These are phyloP conservation scores for Cossypha caffra DNA, from an alignment of 2,797 vertebrate genomes.

Conservation along the genomic window DNA sequence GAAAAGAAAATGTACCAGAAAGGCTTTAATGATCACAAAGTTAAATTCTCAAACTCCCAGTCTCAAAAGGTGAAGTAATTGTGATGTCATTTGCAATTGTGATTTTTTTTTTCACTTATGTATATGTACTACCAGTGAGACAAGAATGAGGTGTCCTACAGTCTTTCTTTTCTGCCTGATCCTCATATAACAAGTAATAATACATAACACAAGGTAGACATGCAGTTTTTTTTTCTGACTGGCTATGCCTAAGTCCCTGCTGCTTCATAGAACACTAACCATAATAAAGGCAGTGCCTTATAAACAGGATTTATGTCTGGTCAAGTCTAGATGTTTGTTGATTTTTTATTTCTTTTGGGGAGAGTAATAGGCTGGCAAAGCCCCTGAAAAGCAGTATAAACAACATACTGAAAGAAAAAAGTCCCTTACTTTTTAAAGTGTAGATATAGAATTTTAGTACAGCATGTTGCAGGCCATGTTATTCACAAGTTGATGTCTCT, in stretches of 20 bases:
- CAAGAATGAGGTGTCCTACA: background rate
- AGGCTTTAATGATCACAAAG: background rate
- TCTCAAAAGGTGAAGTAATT: background rate
- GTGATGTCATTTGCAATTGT: background rate
- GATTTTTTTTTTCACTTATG: background rate
- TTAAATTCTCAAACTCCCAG: background rate
- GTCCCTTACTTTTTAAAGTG: rapidly evolving
- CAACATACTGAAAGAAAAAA: background rate
- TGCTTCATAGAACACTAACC: background rate
- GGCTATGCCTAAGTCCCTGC: background rate
- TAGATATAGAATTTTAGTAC: background rate
- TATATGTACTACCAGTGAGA: background rate
- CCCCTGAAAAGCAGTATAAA: background rate
- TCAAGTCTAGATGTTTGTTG: background rate
- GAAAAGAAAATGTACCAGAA: background rate
- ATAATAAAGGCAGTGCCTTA: background rate
- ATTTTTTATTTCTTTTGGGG: background rate
- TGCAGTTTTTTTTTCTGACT: background rate
- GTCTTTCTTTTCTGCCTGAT: background rate
- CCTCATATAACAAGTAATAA: background rate
- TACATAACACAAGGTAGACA: background rate
- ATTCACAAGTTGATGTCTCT: background rate
- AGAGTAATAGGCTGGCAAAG: background rate
- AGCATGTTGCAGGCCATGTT: background rate
- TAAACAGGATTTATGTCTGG: background rate